These are phyloP conservation scores for Hyphantria cunea DNA, from an alignment of 1,140 invertebrate genomes.

Conservation along the genomic window DNA sequence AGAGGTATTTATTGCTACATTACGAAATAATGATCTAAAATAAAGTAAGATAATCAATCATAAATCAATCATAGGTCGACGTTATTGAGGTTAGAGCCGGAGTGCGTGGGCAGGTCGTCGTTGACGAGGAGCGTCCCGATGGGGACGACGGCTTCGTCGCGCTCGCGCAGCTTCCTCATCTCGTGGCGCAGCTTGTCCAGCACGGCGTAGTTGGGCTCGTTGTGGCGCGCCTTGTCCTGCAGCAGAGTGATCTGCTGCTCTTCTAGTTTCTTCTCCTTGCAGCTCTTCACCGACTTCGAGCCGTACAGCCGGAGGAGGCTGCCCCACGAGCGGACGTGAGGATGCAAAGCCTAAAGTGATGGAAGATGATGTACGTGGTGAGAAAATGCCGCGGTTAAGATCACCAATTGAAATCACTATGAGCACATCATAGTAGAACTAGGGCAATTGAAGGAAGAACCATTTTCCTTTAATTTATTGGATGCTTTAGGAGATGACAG, in stretches of 20 bases:
- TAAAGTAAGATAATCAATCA: background rate
- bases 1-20: no score
- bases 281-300: constrained; percentile 94
- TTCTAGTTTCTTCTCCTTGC: constrained; percentile 96
- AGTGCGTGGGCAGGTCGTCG: constrained; percentile 85
- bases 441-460: no score
- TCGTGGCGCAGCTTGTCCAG: constrained; percentile 94
- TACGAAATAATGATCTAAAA: no score
- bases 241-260: constrained; percentile 96
- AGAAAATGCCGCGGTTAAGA: no score
- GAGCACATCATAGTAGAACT: no score
- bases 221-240: constrained; percentile 94
- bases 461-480: no score
- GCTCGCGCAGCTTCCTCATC: constrained; percentile 91
- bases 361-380: no score
- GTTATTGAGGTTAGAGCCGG: constrained; percentile 83
- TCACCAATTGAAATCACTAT: no score
- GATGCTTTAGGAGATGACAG: no score
- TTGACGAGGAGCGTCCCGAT: constrained; percentile 88
- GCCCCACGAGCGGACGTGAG: constrained; percentile 97
- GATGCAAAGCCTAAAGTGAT: constrained; percentile 88
- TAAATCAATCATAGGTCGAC: constrained; percentile 79
- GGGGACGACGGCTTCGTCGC: constrained; percentile 86
- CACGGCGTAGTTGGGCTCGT: constrained; percentile 96
- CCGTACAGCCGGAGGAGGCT: constrained; percentile 96